These are phyloP conservation scores for Bufo bufo DNA, from an alignment of 2,113 vertebrate species.

Conservation along the genomic window DNA sequence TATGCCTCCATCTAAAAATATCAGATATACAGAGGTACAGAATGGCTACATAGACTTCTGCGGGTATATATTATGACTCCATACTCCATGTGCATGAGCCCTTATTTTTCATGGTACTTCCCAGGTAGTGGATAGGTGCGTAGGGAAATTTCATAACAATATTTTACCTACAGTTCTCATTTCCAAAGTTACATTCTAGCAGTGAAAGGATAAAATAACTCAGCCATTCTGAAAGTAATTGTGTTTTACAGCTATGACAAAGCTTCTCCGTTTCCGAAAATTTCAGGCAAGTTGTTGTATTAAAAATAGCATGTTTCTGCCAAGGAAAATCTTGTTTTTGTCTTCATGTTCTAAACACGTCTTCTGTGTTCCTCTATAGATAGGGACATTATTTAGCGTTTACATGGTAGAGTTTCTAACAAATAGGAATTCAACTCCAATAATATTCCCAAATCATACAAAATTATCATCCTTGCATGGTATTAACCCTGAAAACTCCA, in stretches of 20 bases:
- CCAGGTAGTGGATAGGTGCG: neutral
- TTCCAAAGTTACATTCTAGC: neutral
- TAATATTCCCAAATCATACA: neutral
- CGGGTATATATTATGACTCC: no score
- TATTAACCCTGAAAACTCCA: neutral
- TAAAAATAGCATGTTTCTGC: conserved; percentile 22
- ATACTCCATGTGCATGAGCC: neutral
- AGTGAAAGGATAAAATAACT: conserved; percentile 5
- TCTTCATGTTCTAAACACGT: neutral
- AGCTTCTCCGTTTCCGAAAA: conserved; percentile 15
- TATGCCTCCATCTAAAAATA: no score
- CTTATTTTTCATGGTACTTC: no score
- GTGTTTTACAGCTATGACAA: neutral
- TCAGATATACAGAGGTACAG: no score
- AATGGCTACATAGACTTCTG: no score
- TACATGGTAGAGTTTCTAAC: neutral
- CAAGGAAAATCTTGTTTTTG: conserved; percentile 38
- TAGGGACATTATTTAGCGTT: neutral
- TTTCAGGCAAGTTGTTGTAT: conserved; percentile 22
- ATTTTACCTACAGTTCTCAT: neutral
- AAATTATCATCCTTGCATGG: neutral
- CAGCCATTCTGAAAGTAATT: conserved; percentile 17
- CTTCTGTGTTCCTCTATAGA: neutral
- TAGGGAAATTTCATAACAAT: neutral
- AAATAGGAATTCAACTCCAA: neutral